Conservation (phyloP, 2,888 invertebrate species). For the Perizoma flavofasciatum region DNA sequence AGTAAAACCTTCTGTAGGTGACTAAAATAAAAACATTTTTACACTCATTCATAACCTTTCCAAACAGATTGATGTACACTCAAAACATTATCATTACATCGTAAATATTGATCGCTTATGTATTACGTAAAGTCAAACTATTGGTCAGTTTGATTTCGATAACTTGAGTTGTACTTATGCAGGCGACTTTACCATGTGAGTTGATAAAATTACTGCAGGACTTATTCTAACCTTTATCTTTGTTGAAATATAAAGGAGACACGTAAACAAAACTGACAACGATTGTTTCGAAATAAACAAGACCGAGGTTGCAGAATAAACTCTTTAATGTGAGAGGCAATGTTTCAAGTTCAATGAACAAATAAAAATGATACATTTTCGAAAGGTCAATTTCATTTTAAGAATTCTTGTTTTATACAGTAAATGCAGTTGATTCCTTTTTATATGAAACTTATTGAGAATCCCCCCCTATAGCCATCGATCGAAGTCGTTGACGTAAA, state of each 20-base stretch:
- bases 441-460: constrained; percentile 38
- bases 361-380: constrained; percentile 26
- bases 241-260: constrained; percentile 24
- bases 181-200: constrained; percentile 5
- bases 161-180: neutral
- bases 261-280: constrained; percentile 34
- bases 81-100: no score
- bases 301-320: constrained; percentile 25
- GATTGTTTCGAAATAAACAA: constrained; percentile 31
- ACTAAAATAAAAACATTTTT: no score
- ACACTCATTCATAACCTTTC: no score
- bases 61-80: no score
- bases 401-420: constrained; percentile 4
- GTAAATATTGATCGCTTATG: no score
- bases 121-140: no score
- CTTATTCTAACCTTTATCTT: constrained; percentile 51
- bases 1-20: no score
- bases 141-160: no score
- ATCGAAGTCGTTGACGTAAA: constrained; percentile 68
- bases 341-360: constrained; percentile 36
- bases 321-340: constrained; percentile 21
- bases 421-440: constrained; percentile 14
- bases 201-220: constrained; percentile 31
- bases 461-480: constrained; percentile 60
- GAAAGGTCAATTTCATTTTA: constrained; percentile 19